Conservation (phyloP, 2,888 invertebrate genomes). For the Cinara cedri region DNA sequence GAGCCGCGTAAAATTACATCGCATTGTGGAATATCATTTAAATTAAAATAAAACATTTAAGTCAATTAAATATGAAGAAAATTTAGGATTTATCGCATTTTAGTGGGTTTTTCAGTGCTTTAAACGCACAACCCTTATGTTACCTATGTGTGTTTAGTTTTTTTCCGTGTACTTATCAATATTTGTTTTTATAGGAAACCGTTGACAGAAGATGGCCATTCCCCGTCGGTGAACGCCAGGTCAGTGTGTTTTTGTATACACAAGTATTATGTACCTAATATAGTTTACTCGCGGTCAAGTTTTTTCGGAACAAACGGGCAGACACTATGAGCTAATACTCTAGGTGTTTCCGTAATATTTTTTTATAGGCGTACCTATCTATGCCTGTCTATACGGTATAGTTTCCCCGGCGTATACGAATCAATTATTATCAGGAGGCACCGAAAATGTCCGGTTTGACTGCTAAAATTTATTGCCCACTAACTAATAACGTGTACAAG, state of each 20-base stretch:
- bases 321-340: no score
- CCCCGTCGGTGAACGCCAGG: constrained; percentile 48
- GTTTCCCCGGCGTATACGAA: constrained; percentile 32
- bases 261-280: no score
- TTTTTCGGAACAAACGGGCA: constrained; percentile 15
- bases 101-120: no score
- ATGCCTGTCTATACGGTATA: neutral
- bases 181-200: constrained; percentile 37
- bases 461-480: constrained; percentile 47
- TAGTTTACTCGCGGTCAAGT: neutral
- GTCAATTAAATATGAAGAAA: no score
- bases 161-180: neutral
- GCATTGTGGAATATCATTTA: no score
- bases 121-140: no score
- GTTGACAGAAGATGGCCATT: constrained; percentile 36
- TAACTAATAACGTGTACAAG: constrained; percentile 33
- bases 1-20: no score
- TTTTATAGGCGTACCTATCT: no score
- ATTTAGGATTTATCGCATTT: no score
- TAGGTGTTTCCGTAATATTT: constrained; percentile 48
- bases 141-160: neutral
- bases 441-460: constrained; percentile 47
- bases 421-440: constrained; percentile 46
- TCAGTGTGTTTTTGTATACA: neutral
- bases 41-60: no score